These are phyloP conservation scores for Endotricha flammealis DNA, from an alignment of 2,888 invertebrate species.

Conservation along the genomic window DNA sequence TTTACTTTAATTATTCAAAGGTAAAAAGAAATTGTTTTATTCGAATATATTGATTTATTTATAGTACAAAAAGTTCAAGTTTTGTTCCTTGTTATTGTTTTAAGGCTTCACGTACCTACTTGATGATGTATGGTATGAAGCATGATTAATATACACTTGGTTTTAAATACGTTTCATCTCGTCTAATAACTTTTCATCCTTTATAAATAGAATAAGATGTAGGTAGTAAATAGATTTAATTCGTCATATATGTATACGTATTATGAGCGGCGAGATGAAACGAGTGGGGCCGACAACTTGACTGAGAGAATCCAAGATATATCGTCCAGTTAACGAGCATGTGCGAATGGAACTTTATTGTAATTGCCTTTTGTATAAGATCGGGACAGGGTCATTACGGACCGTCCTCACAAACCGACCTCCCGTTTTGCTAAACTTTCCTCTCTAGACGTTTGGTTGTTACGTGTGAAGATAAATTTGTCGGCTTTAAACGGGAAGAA, in stretches of 20 bases:
- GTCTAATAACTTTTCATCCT: too few species aligned
- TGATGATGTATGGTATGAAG: too few species aligned
- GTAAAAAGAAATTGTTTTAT: too few species aligned
- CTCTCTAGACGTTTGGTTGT: conserved; percentile 41
- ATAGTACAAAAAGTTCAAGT: too few species aligned
- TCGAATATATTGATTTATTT: too few species aligned
- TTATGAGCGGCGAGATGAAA: conserved; percentile 43
- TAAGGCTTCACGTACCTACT: too few species aligned
- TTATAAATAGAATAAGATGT: too few species aligned
- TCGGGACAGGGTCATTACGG: conserved; percentile 72
- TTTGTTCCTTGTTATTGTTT: too few species aligned
- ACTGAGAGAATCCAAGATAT: conserved; percentile 69
- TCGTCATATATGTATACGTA: conserved; percentile 4
- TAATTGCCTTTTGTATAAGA: conserved; percentile 77
- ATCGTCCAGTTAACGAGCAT: conserved; percentile 76
- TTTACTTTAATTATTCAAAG: too few species aligned
- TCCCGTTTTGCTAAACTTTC: conserved; percentile 64
- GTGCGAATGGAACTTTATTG: conserved; percentile 77
- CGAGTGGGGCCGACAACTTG: conserved; percentile 50
- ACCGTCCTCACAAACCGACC: conserved; percentile 59
- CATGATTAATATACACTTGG: too few species aligned
- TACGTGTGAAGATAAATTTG: conserved; percentile 28
- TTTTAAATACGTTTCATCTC: too few species aligned
- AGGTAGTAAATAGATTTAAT: too few species aligned
- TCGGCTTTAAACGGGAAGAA: conserved; percentile 18